phyloP scores from a whole-genome alignment of 2,797 vertebrate genomes.

The Lepilemur ruficaudatus region DNA sequence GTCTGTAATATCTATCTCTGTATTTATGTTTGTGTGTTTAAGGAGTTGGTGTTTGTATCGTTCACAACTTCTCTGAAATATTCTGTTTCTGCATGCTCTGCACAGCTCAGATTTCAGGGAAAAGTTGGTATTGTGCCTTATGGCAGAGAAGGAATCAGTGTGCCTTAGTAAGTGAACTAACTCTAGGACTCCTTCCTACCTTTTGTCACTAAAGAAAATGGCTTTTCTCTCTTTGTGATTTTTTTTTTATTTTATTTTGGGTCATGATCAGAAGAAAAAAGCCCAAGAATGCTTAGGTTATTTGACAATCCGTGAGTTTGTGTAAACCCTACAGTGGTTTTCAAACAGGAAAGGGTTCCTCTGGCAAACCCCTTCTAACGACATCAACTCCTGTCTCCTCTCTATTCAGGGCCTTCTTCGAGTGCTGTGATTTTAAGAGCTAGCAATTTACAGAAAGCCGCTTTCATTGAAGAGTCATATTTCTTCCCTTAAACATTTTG shows the following conservation, averaged over 20 bases:
- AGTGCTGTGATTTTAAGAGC: background rate
- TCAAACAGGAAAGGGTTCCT: background rate
- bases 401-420: background rate
- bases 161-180: background rate
- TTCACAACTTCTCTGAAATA: background rate
- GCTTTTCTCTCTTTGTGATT: background rate
- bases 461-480: background rate
- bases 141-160: background rate
- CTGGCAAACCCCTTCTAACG: background rate
- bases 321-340: background rate
- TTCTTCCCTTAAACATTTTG: background rate
- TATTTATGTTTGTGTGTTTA: background rate
- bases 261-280: background rate
- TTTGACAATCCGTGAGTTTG: background rate
- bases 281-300: background rate
- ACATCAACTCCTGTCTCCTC: background rate
- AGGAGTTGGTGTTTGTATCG: background rate
- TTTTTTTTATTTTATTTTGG: background rate
- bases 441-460: background rate
- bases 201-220: background rate
- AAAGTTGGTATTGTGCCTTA: background rate
- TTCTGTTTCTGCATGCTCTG: background rate
- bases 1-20: background rate
- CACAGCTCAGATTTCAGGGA: background rate
- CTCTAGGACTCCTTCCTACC: background rate